Percentiles rank a stretch among this genome's conserved stretches.
Evolutionary conservation across 1,140 invertebrate genomes (phyloP).

Genomic region (Euura saliciscinereae): DNA sequence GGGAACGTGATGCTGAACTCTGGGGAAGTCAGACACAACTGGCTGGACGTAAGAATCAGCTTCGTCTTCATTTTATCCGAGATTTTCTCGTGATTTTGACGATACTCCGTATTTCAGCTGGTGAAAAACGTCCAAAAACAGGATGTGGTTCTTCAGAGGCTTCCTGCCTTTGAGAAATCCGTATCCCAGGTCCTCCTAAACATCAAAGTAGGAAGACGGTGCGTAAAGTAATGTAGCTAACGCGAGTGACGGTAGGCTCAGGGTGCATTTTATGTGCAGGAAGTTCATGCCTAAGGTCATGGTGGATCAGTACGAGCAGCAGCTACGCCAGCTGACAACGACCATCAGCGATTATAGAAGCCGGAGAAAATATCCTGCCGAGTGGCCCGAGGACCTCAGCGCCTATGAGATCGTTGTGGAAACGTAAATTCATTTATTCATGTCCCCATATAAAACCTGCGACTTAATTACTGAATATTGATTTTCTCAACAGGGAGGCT

Average conservation of each 20-base stretch:
- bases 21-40: conserved; percentile 88
- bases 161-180: conserved; percentile 84
- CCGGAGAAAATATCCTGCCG: conserved; percentile 68
- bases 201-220: conserved; percentile 84
- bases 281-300: conserved; percentile 91
- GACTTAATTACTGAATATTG: conserved; percentile 18
- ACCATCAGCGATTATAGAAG: conserved; percentile 82
- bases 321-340: conserved; percentile 81
- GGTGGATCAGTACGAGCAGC: conserved; percentile 81
- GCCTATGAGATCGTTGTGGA: conserved; percentile 89
- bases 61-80: conserved; percentile 11
- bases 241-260: conserved; percentile 54
- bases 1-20: conserved; percentile 88
- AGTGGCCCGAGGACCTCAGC: conserved; percentile 73
- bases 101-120: conserved; percentile 62
- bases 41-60: conserved; percentile 76
- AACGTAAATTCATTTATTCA: conserved; percentile 67
- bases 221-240: conserved; percentile 49
- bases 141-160: conserved; percentile 72
- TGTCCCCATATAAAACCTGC: not conserved
- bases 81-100: conserved; percentile 6
- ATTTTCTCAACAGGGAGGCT: conserved; percentile 72
- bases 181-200: conserved; percentile 79
- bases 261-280: conserved; percentile 64
- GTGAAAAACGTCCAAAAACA: conserved; percentile 83